These are phyloP conservation scores for Apis cerana DNA, from an alignment of 1,140 invertebrate species.

Conservation along the genomic window DNA sequence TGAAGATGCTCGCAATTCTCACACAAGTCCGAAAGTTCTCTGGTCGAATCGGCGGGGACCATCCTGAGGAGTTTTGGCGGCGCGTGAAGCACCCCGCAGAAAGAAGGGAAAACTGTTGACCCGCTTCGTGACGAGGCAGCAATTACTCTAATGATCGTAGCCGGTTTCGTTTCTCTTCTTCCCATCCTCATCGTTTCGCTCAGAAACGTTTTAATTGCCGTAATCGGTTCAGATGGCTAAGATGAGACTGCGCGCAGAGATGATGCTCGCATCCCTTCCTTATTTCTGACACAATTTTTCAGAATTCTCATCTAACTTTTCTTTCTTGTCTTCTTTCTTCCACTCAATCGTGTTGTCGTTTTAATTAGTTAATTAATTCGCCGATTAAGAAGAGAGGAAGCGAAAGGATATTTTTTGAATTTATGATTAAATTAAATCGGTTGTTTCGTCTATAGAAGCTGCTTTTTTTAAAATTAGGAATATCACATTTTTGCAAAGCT, in stretches of 20 bases:
- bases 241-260: not conserved
- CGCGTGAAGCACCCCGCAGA: not conserved
- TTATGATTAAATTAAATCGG: no score
- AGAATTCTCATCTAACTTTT: no score
- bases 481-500: no score
- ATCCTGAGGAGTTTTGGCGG: not conserved
- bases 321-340: no score
- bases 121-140: constrained; percentile 50
- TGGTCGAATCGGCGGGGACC: not conserved
- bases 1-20: not conserved
- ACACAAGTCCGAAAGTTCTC: not conserved
- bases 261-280: not conserved
- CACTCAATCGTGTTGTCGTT: no score
- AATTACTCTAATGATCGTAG: constrained; percentile 58
- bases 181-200: not conserved
- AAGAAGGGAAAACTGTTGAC: constrained; percentile 52
- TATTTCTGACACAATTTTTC: not conserved
- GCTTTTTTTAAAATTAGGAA: no score
- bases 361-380: no score
- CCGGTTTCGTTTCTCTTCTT: not conserved
- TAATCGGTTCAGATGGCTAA: constrained; percentile 16
- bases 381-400: no score
- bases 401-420: no score
- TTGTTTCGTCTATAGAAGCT: no score
- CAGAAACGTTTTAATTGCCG: constrained; percentile 36